Base-by-base conservation (phyloP, 2,888 invertebrate species). In the Antheraea yamamai region DNA sequence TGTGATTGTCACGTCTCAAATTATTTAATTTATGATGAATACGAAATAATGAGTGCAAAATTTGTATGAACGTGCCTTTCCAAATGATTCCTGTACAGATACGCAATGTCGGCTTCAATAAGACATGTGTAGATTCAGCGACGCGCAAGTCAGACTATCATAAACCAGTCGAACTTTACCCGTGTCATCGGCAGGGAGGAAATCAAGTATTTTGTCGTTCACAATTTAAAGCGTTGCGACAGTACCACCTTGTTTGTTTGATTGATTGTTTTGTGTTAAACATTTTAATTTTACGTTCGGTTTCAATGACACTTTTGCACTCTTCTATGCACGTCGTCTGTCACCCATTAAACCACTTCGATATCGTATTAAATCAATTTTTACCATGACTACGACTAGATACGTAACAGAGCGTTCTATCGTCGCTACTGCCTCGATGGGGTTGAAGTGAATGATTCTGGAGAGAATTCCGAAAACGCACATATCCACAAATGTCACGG, bases 141-240 rank as follows among this genome's bases (percentile, higher is more conserved):
- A 98, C 99, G 79, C 97, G 98, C 89, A 98, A 98, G 94, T 96
- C 97, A 86, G 98, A 99, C 94, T 96, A 98, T 91, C 98, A 99
- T 96, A 99, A 99, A 95, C 97, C 99, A 72, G 98, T 98, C 84
- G 98, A 98, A 88, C 96, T 99, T 84, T 99, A 99, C 96, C 99
- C 99, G 83, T 99, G 99, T 95, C 99, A 99, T 95, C 97, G 97
- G 87, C 99, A 99, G 96, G 99, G 99, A 90, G 99, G 99, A 95
- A 99, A 99, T 96, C 99, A 99, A 99, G 99, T 99, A 96, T 93
- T 94, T 85, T 90, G 91, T 91, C 90, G 88, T 90, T 90, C 86
- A 86, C 87, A 89, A 88, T 88, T 86, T 82, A 81, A 89, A 83
- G 86, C 80, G 87, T 83, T 79, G 91, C 94, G 95, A 93, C 95